phyloP scores from a whole-genome alignment of 2,113 vertebrate genomes.

The Rhegmatorhina hoffmannsi region DNA sequence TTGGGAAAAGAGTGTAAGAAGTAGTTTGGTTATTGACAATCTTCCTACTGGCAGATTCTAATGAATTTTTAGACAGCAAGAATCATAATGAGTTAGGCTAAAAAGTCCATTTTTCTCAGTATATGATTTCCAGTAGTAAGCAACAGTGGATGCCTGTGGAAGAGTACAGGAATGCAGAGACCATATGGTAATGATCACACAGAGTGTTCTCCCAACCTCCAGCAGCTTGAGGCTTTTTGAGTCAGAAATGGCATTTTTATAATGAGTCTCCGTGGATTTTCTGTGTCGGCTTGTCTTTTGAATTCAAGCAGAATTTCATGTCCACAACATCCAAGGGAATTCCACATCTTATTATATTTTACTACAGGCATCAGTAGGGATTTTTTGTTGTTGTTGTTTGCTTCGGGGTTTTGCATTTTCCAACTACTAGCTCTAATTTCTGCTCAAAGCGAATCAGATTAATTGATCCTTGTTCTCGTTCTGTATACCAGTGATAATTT shows the following conservation, averaged over 20 bases:
- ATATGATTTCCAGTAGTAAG: not conserved
- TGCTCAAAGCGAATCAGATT: not conserved
- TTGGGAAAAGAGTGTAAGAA: not conserved
- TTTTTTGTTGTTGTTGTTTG: not conserved
- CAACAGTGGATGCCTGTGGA: not conserved
- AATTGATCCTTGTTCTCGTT: not conserved
- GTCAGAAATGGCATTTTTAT: not conserved
- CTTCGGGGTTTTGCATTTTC: not conserved
- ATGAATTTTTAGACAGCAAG: not conserved
- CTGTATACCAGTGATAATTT: not conserved
- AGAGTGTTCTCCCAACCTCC: not conserved
- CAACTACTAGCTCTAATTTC: not conserved
- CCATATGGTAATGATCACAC: not conserved
- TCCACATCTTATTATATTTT: not conserved
- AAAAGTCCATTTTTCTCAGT: not conserved
- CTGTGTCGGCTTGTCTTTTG: not conserved
- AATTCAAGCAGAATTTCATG: not conserved
- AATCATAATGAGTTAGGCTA: accelerated
- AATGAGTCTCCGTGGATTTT: not conserved
- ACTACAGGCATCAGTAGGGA: not conserved
- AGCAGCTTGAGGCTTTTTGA: not conserved
- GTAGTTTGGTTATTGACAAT: not conserved
- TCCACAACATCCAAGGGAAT: not conserved
- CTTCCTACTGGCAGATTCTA: not conserved
- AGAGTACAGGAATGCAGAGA: not conserved